Conservation (phyloP, 2,797 vertebrate species). For the Acanthurus lineatus region DNA sequence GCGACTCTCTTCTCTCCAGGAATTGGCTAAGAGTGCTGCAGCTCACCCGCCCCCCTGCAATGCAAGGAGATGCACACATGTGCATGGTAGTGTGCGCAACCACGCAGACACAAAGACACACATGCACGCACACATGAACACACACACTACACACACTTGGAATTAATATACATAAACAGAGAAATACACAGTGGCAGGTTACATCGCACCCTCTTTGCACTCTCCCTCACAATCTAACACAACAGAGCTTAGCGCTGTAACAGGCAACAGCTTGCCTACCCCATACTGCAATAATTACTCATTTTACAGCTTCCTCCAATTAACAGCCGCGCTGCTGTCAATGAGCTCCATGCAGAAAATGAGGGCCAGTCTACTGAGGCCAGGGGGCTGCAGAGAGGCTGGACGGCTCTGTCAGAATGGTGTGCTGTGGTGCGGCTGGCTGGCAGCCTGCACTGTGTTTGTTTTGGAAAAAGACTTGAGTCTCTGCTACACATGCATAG, state of each 20-base stretch:
- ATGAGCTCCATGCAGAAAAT: conserved; percentile 69
- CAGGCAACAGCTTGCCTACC: conserved; percentile 70
- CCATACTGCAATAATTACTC: conserved; percentile 79
- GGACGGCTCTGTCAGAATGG: conserved; percentile 41
- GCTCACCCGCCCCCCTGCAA: conserved; percentile 40
- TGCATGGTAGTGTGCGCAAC: neutral
- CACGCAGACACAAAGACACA: conserved; percentile 16
- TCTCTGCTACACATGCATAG: conserved; percentile 55
- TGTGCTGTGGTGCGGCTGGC: conserved; percentile 38
- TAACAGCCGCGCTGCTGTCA: conserved; percentile 73
- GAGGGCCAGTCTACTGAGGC: conserved; percentile 64
- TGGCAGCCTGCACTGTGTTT: conserved; percentile 58
- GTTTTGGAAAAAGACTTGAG: conserved; percentile 55
- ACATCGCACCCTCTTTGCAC: conserved; percentile 24
- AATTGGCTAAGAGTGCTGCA: conserved; percentile 56
- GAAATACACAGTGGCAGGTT: conserved; percentile 15
- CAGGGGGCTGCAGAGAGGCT: conserved; percentile 54
- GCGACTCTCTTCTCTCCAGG: conserved; percentile 63
- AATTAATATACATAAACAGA: neutral
- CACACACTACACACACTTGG: too few species aligned
- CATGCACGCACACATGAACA: conserved; percentile 1
- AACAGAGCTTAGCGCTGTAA: conserved; percentile 40
- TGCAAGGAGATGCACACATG: conserved; percentile 30
- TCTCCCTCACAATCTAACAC: conserved; percentile 30
- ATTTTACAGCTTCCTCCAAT: conserved; percentile 76